These are phyloP conservation scores for Bombus pascuorum DNA, from an alignment of 1,140 invertebrate genomes.

Conservation along the genomic window DNA sequence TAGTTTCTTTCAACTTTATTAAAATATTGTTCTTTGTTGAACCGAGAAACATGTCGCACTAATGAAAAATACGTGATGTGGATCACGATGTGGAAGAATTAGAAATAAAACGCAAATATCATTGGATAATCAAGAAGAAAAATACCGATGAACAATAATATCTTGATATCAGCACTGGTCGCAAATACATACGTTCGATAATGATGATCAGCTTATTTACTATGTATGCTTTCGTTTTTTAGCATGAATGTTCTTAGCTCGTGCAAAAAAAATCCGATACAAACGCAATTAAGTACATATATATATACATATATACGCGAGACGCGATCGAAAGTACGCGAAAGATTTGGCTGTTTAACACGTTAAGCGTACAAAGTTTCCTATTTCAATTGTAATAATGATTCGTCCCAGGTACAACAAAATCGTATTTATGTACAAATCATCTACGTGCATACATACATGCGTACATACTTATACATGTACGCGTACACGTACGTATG, in stretches of 20 bases:
- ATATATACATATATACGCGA: neutral
- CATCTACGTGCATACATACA: neutral
- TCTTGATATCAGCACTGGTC: neutral
- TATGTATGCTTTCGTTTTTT: neutral
- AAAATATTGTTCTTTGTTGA: slow-evolving; percentile 29
- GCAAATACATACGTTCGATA: too few species aligned
- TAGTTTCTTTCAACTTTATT: slow-evolving; percentile 27
- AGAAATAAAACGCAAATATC: slow-evolving; percentile 8
- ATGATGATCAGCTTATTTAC: neutral
- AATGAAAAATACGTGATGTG: slow-evolving; percentile 9
- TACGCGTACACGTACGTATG: too few species aligned
- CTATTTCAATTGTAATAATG: neutral
- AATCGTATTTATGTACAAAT: slow-evolving; percentile 27
- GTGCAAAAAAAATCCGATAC: neutral
- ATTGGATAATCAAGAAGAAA: neutral
- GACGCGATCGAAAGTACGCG: neutral
- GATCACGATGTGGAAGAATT: slow-evolving; percentile 12
- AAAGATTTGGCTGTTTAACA: neutral
- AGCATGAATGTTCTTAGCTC: neutral
- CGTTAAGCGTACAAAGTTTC: neutral
- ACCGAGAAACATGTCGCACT: neutral
- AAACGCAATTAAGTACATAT: slow-evolving; percentile 4
- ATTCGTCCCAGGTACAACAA: slow-evolving; percentile 33
- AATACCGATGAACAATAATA: neutral
- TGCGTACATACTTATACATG: neutral